Base-by-base conservation (phyloP, 1,140 invertebrate species). In the Calycopis cecrops region DNA sequence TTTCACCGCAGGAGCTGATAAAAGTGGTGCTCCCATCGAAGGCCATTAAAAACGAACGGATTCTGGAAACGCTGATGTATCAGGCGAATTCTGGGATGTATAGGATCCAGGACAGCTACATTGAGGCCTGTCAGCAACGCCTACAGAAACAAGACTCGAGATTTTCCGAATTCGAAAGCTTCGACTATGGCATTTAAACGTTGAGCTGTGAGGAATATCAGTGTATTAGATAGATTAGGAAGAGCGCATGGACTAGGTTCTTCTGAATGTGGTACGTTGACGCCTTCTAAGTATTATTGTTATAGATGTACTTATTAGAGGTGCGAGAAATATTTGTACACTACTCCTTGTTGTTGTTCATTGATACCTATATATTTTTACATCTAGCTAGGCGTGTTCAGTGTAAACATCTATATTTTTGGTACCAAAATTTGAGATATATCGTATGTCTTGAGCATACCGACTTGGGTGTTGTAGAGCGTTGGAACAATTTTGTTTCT, bases 11-110 rank as follows among this genome's bases (percentile, higher is more conserved):
- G 71, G 96, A 98, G 87, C 90, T 98, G 44, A 96, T 98, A 54
- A 97, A 96, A 89, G 93, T 97, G 63, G 96, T 98, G 37, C 86
- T 98, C 61, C 96, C 96, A 40, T 96, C 95, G 37, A 98, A 97
- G 82, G 95, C 96, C 11, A 97, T 98, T 63, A 96, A 95, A 72
- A 97, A 98, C 80, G 96, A 98, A 76, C 90, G 94, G 33, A 98
- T 98, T 59, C 89, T 98, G 58, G 96, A 97, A 82, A 98, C 96
- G 0, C 88, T 98, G 18, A 96, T 97, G 93, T 95, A 94, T 75
- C 96, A 98, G 88, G 96, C 96, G 34, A 97, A 97, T 79, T 93
- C 95, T 0, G 96, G 96, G 18, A 97, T 97, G 89, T 98, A 96
- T 85, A 90, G 96, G 34, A 96, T 97, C 71, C 94, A 97, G 72